Evolutionary conservation across 2,888 invertebrate genomes (phyloP), one percentile per base, ranked within the genome.

Genomic region (Bombyx huttoni): DNA sequence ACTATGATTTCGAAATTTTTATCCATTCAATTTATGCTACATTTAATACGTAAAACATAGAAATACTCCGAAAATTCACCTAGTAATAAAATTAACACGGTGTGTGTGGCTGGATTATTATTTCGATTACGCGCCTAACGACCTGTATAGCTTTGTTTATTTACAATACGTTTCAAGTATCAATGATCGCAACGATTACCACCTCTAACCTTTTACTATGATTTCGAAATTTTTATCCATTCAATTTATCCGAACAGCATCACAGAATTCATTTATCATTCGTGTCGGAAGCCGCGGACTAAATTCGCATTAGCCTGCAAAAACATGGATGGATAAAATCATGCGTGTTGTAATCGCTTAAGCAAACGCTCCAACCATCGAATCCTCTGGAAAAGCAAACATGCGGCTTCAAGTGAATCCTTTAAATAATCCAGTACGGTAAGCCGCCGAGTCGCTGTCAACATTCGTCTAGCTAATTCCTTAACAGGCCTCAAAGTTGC

Each of bases 361-460:
- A 60, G 67, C 69, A 79, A 84, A 84, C 77, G 73, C 67, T 67
- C 64, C 68, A 65, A 61, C 64, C 59, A 61, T 68, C 72, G 83
- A 83, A 85, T 83, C 78, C 75, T 71, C 68, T 68, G 62, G 65
- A 64, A 72, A 81, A 81, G 74, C 78, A 76, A 76, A 76, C 78
- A 77, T 73, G 75, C 69, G 73, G 75, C 70, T 79, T 84, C 83
- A 84, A 81, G 81, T 70, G 77, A 82, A 86, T 84, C 83, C 81
- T 72, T 75, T 76, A 78, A 81, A 81, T 85, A 85, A 84, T 83
- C 84, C 76, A 80, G 74, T 81, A 74, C 67, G 74, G 71, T 75
- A 81, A 81, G 78, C 78, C 78, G 78, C 73, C 78, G 75, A 75
- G 80, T 78, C 78, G 78, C 75, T 75, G 83, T 80, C 83, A 83